phyloP scores from a whole-genome alignment of 2,113 vertebrate genomes.

The Camelus bactrianus region DNA sequence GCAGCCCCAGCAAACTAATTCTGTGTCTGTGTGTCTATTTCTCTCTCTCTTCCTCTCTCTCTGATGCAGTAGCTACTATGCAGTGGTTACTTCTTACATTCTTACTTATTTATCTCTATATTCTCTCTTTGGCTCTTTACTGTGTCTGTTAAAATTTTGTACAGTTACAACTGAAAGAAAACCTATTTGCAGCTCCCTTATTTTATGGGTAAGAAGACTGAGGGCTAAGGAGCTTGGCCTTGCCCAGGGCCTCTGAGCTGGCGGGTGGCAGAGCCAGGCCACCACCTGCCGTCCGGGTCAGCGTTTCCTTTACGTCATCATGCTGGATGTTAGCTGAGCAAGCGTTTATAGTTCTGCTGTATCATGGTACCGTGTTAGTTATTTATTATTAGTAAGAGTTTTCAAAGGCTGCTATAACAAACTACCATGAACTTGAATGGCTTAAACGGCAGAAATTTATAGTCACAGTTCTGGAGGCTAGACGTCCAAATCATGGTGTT shows the following conservation, averaged over 20 bases:
- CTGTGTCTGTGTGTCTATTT: background rate
- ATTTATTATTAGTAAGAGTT: background rate
- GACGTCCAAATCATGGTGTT: background rate
- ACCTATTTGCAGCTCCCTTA: background rate
- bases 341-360: background rate
- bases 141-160: background rate
- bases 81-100: background rate
- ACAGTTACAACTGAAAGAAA: background rate
- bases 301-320: background rate
- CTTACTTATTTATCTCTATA: background rate
- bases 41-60: background rate
- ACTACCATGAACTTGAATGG: background rate
- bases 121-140: background rate
- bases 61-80: background rate
- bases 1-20: too few species aligned
- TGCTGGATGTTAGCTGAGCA: background rate
- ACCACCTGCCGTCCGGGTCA: background rate
- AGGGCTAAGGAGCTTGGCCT: background rate
- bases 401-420: background rate
- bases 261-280: background rate
- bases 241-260: background rate
- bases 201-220: background rate
- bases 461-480: background rate
- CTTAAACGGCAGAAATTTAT: background rate
- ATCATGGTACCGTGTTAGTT: background rate